Conservation (phyloP, 2,113 vertebrate genomes). For the Opisthocomus hoazin region DNA sequence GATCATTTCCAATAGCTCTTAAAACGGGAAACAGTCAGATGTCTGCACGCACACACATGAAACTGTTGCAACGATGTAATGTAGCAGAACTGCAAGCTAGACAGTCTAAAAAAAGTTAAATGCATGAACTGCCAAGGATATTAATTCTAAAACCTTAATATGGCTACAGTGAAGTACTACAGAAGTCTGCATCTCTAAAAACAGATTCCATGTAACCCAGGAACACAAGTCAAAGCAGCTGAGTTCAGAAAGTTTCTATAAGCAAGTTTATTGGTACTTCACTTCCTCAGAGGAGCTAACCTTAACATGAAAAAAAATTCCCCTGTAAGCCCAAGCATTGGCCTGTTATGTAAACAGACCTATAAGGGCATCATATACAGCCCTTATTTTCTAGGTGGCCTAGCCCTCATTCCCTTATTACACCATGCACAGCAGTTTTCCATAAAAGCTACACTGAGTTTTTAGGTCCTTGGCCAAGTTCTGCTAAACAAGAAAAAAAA, state of each 20-base stretch:
- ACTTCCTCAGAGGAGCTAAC: neutral
- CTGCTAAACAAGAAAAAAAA: neutral
- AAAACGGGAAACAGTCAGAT: neutral
- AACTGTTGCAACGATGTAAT: neutral
- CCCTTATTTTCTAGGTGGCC: neutral
- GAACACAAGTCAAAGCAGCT: neutral
- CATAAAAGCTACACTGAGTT: neutral
- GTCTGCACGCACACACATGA: neutral
- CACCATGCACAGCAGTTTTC: neutral
- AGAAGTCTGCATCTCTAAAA: neutral
- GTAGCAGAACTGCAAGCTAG: neutral
- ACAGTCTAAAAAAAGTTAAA: neutral
- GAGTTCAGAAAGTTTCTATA: neutral
- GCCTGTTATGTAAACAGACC: neutral
- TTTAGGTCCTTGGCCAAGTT: neutral
- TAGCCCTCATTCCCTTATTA: neutral
- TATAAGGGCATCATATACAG: neutral
- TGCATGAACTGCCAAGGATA: neutral
- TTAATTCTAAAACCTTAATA: neutral
- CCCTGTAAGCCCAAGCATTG: neutral
- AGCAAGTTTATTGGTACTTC: neutral
- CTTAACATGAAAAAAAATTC: neutral
- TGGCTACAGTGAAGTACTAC: neutral
- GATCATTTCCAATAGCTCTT: neutral
- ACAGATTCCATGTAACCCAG: neutral